These are phyloP conservation scores for Molossus molossus DNA, from an alignment of 2,797 vertebrate genomes.

Conservation along the genomic window DNA sequence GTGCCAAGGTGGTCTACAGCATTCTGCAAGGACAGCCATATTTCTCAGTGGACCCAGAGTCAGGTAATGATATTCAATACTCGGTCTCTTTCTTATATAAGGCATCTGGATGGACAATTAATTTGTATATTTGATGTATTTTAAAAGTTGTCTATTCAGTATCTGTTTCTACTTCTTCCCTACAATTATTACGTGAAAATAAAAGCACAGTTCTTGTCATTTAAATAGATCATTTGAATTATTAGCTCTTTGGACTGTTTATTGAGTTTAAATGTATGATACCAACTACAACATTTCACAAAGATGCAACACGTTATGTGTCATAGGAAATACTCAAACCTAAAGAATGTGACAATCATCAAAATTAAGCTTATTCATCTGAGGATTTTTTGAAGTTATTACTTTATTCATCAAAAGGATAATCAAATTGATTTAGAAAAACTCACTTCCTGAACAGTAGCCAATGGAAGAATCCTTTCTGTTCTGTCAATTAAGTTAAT, in stretches of 20 bases:
- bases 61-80: constrained; percentile 89
- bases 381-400: not conserved
- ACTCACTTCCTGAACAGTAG: not conserved
- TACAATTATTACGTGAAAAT: not conserved
- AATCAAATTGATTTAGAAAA: constrained; percentile 69
- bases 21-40: constrained; percentile 98
- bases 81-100: not conserved
- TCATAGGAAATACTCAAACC: not conserved
- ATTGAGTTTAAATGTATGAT: not conserved
- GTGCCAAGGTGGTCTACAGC: constrained; percentile 98
- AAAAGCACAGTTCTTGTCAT: not conserved
- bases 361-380: not conserved
- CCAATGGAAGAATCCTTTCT: not conserved
- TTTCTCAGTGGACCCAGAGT: constrained; percentile 98
- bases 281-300: not conserved
- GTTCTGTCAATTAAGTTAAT: constrained; percentile 63
- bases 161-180: not conserved
- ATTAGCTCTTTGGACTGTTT: not conserved
- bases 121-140: not conserved
- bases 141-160: not conserved
- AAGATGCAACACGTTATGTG: not conserved
- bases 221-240: not conserved
- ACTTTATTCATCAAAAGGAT: constrained; percentile 62
- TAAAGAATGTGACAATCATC: not conserved
- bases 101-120: not conserved